Conservation (phyloP, 2,888 invertebrate species). For the Anodontia alba region DNA sequence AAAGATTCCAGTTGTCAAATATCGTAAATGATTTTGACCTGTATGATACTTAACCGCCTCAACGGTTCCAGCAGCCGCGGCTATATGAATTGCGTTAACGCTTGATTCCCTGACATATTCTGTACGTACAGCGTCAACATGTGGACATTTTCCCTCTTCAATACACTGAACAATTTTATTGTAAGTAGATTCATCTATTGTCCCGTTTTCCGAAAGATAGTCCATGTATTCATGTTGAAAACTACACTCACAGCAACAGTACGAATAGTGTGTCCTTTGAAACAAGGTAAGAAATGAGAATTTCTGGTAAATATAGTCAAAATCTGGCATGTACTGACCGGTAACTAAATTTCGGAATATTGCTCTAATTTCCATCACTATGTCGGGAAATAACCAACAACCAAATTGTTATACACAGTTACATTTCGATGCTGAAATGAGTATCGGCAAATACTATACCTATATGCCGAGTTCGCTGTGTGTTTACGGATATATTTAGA, state of each 20-base stretch:
- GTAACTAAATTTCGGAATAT: background rate
- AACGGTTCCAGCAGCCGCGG: background rate
- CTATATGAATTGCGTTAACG: background rate
- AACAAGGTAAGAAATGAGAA: background rate
- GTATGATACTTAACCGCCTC: background rate
- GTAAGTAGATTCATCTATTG: background rate
- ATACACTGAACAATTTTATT: background rate
- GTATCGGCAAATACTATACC: too few relatives aligned
- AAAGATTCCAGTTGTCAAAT: background rate
- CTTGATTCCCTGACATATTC: background rate
- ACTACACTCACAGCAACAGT: background rate
- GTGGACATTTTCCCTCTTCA: background rate
- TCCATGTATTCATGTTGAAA: constrained; percentile 1
- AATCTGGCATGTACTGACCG: background rate
- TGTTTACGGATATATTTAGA: too few relatives aligned
- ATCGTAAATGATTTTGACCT: background rate
- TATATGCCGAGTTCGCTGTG: too few relatives aligned
- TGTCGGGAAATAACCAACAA: too few relatives aligned
- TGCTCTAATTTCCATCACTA: background rate
- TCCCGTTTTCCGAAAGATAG: background rate
- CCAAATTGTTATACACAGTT: too few relatives aligned
- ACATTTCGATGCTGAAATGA: too few relatives aligned
- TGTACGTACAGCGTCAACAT: background rate
- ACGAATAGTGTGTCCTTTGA: background rate
- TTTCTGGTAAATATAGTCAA: background rate